phyloP scores from a whole-genome alignment of 2,888 invertebrate genomes.

The Drosophila mimetica region DNA sequence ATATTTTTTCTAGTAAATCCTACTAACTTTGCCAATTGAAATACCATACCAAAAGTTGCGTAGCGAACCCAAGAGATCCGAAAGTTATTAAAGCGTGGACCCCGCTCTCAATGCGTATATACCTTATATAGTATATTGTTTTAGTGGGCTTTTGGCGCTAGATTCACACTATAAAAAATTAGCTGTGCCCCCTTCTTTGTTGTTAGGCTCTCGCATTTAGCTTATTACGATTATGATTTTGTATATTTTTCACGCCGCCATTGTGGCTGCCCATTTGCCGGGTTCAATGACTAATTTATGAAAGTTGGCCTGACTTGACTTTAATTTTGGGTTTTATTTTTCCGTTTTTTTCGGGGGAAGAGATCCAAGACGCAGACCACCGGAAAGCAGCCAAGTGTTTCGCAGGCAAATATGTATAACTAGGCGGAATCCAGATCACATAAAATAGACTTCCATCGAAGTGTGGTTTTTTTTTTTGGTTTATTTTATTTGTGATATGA shows the following conservation, averaged over 20 bases:
- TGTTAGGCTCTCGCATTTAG: conserved; percentile 59
- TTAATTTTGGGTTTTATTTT: conserved; percentile 33
- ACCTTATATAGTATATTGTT: conserved; percentile 59
- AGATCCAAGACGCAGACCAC: background rate
- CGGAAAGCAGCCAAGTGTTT: conserved; percentile 21
- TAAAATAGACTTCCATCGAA: conserved; percentile 4
- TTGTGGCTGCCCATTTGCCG: conserved; percentile 40
- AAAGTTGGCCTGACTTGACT: conserved; percentile 64
- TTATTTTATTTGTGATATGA: conserved; percentile 1
- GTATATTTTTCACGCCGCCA: conserved; percentile 13
- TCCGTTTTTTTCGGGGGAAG: background rate
- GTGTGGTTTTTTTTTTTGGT: too few species aligned
- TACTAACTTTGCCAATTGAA: background rate
- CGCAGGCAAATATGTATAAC: conserved; percentile 27
- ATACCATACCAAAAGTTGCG: conserved; percentile 12
- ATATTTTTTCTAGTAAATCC: background rate
- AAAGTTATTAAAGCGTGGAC: conserved; percentile 73
- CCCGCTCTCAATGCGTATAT: conserved; percentile 48
- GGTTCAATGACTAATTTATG: conserved; percentile 79
- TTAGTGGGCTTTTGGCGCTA: conserved; percentile 50
- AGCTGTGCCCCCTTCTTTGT: conserved; percentile 46
- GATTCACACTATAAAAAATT: conserved; percentile 73
- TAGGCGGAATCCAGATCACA: conserved; percentile 31
- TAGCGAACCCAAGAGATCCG: conserved; percentile 37
- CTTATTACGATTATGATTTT: conserved; percentile 51